Evolutionary conservation across 2,888 invertebrate genomes (phyloP), one percentile per base, ranked within the genome.

Genomic region (Dermolepida albohirtum): DNA sequence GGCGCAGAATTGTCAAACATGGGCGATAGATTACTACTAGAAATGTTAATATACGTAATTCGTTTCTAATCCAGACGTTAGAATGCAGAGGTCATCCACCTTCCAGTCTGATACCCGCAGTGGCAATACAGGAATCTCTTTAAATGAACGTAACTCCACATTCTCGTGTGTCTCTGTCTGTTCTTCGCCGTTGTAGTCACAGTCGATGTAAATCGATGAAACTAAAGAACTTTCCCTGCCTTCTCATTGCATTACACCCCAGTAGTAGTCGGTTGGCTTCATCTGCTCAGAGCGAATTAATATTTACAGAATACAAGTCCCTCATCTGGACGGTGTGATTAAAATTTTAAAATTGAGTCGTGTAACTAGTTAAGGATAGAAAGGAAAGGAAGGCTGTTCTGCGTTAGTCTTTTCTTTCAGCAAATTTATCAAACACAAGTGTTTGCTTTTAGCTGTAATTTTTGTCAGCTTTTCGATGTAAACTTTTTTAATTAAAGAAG

Each of bases 31-130:
- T 52, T 52, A 14, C 51, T 8, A 10, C 22, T 16, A 22, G 22
- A 52, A 52, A 47, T 17, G 44, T 34, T 52, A 52, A 52, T 52
- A 52, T 52, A 34, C 2, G 34, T 34, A 52, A 52, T 52, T 34
- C 34, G 51, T 34, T 52, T 52, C 34, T 52, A 52, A 52, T 52
- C 51, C 51, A 14, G 29, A 57, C 44, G 43, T 44, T 43, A 43
- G 57, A 44, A 57, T 43, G 27, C 12, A n/a, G 44, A 57, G 57
- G 57, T 57, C 57, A 57, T 44, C 57, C 57, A 57, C 57, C 57
- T 57, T 29, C 11, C 12, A 43, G 55, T 44, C 55, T 43, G 44
- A 43, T 52, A 34, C 43, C 27, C 43, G 57, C 44, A 40, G 40
- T 54, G 49, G 17, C 49, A 49, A 29, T 27, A 27, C 51, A 27